Conservation (phyloP, 2,888 invertebrate species). For the Orchestes rusci region DNA sequence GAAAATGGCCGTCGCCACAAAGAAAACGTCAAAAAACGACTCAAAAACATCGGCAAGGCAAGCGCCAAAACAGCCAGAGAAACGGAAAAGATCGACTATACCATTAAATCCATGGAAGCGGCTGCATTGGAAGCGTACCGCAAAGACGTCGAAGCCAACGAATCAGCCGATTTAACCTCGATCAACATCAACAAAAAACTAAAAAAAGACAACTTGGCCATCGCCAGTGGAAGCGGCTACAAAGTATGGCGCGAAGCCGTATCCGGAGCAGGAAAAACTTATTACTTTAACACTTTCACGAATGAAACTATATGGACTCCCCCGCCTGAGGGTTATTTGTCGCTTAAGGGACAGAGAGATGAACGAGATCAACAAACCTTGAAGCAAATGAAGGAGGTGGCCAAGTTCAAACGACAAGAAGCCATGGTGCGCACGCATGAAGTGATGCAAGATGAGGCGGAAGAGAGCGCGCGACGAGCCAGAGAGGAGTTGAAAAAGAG, state of each 20-base stretch:
- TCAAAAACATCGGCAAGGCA: conserved; percentile 77
- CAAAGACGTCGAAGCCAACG: conserved; percentile 68
- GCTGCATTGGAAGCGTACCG: conserved; percentile 84
- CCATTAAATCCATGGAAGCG: conserved; percentile 82
- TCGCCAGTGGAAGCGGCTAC: conserved; percentile 34
- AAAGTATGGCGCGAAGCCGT: conserved; percentile 73
- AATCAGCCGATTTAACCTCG: conserved; percentile 55
- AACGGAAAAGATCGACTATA: conserved; percentile 65
- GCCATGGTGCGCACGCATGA: conserved; percentile 32
- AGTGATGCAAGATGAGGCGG: conserved; percentile 44
- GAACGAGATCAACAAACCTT: conserved; percentile 47
- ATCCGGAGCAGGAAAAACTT: conserved; percentile 67
- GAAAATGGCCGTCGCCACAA: conserved; percentile 90
- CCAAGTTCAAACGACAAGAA: conserved; percentile 34
- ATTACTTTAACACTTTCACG: conserved; percentile 82
- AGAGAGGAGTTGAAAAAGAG: conserved; percentile 44
- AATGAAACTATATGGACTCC: conserved; percentile 73
- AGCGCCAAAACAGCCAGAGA: conserved; percentile 75
- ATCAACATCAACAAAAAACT: conserved; percentile 43
- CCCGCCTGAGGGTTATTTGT: conserved; percentile 65
- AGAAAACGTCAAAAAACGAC: conserved; percentile 80
- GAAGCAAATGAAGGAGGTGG: conserved; percentile 41
- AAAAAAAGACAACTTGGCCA: conserved; percentile 36
- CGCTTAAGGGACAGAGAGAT: conserved; percentile 56
- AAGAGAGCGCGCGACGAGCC: conserved; percentile 48